A percentile compares a stretch with the other conserved stretches of the same genome.
phyloP scores from a whole-genome alignment of 1,140 invertebrate species.

The Neotoxoptera formosana region DNA sequence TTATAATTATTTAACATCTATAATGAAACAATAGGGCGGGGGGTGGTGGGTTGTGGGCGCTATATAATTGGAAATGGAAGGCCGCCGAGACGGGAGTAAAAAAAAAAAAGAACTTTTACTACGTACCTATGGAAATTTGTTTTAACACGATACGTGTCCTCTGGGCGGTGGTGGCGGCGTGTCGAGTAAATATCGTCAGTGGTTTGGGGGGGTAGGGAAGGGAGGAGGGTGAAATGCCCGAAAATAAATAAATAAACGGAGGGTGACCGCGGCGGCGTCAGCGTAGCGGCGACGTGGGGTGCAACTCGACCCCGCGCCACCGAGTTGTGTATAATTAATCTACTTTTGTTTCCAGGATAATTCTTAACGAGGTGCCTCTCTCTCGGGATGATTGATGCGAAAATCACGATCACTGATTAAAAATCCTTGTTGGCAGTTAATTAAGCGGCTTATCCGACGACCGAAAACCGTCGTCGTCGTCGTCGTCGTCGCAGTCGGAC shows the following conservation, averaged over 20 bases:
- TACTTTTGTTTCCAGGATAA: constrained; percentile 52
- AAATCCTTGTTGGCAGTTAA: constrained; percentile 54
- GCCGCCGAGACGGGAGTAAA: background rate
- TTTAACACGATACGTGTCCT: constrained; percentile 24
- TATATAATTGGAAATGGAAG: constrained; percentile 37
- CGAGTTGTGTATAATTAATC: constrained; percentile 54
- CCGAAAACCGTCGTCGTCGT: background rate
- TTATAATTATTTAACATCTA: background rate
- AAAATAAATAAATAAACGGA: constrained; percentile 44
- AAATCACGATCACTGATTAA: constrained; percentile 55
- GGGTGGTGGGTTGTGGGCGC: background rate
- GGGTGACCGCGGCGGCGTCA: background rate
- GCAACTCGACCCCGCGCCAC: constrained; percentile 38
- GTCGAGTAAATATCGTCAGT: constrained; percentile 31
- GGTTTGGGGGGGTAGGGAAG: too few relatives aligned
- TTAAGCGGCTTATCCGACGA: constrained; percentile 47
- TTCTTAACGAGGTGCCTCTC: constrained; percentile 53
- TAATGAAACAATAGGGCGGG: background rate
- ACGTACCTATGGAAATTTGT: constrained; percentile 32
- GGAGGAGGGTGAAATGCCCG: background rate
- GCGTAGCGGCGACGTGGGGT: background rate
- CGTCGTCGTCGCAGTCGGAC: background rate
- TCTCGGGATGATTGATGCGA: constrained; percentile 55
- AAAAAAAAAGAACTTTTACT: background rate
- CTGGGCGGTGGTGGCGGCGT: too few relatives aligned